Conservation (phyloP, 2,888 invertebrate genomes). For the Phrixothrix hirtus region DNA sequence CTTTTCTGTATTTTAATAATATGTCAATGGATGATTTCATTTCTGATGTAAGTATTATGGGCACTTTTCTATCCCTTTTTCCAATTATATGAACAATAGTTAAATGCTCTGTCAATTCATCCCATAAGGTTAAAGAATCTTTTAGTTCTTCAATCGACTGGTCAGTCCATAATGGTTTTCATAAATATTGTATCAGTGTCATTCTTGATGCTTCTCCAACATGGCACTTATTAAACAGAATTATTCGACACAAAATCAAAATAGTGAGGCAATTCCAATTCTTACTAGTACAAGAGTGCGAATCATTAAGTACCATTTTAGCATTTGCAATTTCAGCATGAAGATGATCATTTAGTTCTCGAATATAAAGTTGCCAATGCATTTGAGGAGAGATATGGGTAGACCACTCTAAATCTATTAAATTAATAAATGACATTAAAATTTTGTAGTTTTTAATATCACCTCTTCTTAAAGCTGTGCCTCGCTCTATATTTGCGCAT, state of each 20-base stretch:
- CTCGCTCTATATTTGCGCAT: neutral
- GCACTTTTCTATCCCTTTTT: too few species aligned
- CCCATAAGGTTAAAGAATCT: too few species aligned
- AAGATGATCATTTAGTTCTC: neutral
- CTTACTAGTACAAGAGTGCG: neutral
- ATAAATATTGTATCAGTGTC: neutral
- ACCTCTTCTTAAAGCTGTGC: neutral
- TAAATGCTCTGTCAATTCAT: too few species aligned
- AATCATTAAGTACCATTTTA: neutral
- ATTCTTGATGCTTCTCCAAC: too few species aligned
- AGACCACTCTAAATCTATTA: neutral
- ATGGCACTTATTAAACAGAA: conserved; percentile 1
- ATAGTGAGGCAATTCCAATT: too few species aligned
- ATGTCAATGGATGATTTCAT: too few species aligned
- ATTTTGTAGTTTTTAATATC: neutral
- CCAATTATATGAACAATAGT: too few species aligned
- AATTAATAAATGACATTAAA: neutral
- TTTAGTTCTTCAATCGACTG: too few species aligned
- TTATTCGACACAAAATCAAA: neutral
- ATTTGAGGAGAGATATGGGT: neutral
- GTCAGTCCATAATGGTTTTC: neutral
- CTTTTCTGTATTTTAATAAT: too few species aligned
- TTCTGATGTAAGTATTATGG: too few species aligned
- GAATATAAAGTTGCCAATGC: neutral
- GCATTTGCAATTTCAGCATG: neutral